A percentile compares a stretch with the other conserved stretches of the same genome.
Evolutionary conservation across 2,113 vertebrate genomes (phyloP).

Genomic region (Platysteira castanea): DNA sequence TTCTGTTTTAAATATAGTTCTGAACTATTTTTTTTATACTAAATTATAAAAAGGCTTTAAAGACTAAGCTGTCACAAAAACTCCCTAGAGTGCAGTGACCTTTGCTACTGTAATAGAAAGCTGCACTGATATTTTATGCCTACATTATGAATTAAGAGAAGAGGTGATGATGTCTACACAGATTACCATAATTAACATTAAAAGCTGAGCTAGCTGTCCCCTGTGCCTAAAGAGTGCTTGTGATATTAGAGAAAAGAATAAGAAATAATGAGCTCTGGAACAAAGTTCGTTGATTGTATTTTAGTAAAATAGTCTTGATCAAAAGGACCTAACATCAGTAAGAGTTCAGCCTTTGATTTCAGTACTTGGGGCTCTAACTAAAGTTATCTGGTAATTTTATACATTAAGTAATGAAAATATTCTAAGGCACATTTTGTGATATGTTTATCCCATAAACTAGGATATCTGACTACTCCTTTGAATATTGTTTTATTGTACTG

Average conservation of each 20-base stretch:
- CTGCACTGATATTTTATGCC: background rate
- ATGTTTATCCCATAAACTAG: background rate
- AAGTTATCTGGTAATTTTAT: background rate
- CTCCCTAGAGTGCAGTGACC: background rate
- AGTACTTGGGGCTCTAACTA: background rate
- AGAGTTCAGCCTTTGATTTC: slow-evolving; percentile 1
- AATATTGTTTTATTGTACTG: background rate
- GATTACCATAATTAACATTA: slow-evolving; percentile 46
- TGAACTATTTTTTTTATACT: slow-evolving; percentile 27
- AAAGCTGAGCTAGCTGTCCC: background rate
- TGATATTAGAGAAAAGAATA: background rate
- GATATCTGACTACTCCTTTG: background rate
- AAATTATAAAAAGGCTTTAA: slow-evolving; percentile 35
- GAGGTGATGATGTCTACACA: background rate
- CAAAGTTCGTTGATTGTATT: slow-evolving; percentile 13
- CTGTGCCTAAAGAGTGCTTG: background rate
- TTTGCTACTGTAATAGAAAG: background rate
- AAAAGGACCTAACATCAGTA: slow-evolving; percentile 19
- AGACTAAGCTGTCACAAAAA: background rate
- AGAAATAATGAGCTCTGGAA: slow-evolving; percentile 45
- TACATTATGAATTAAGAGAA: slow-evolving; percentile 38
- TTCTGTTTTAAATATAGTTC: background rate
- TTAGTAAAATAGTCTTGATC: slow-evolving; percentile 24
- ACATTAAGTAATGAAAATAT: slow-evolving; percentile 13
- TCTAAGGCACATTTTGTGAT: background rate